A percentile compares a stretch with the other conserved stretches of the same genome.
phyloP scores from a whole-genome alignment of 2,113 vertebrate species.

The Limnothrissa miodon region DNA sequence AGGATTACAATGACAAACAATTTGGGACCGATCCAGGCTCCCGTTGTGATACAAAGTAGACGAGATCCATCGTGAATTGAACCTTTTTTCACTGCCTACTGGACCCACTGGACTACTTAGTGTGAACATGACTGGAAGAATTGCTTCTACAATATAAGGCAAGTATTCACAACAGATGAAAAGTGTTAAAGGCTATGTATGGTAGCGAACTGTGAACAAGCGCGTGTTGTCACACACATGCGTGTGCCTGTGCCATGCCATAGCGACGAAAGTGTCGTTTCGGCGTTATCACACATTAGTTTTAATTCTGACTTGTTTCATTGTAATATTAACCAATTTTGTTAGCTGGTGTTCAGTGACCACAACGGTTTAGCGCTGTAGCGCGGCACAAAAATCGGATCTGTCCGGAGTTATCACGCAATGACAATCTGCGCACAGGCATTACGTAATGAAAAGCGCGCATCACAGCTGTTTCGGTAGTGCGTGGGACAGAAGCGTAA shows the following conservation, averaged over 20 bases:
- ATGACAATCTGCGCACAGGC: background rate
- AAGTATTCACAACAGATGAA: background rate
- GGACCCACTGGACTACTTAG: conserved; percentile 17
- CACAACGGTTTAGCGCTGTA: background rate
- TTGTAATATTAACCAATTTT: background rate
- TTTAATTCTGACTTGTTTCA: background rate
- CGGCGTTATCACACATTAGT: background rate
- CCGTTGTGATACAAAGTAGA: conserved; percentile 48
- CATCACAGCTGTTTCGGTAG: conserved; percentile 25
- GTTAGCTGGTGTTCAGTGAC: background rate
- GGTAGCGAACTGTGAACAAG: conserved; percentile 5
- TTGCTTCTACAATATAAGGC: background rate
- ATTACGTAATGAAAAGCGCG: conserved; percentile 46
- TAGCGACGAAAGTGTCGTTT: background rate
- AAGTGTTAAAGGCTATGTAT: conserved; percentile 5
- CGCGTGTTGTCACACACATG: conserved; percentile 2
- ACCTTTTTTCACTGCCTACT: conserved; percentile 22
- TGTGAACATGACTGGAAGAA: background rate
- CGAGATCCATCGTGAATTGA: conserved; percentile 48
- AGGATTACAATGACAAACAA: conserved; percentile 69
- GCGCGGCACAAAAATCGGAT: background rate
- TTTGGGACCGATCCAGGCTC: conserved; percentile 49
- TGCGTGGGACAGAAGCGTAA: conserved; percentile 13
- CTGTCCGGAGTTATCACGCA: conserved; percentile 32
- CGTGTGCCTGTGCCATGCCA: background rate